A percentile compares a stretch with the other conserved stretches of the same genome.
These are phyloP conservation scores for Liparis tanakae DNA, from an alignment of 2,797 vertebrate genomes.

Conservation along the genomic window DNA sequence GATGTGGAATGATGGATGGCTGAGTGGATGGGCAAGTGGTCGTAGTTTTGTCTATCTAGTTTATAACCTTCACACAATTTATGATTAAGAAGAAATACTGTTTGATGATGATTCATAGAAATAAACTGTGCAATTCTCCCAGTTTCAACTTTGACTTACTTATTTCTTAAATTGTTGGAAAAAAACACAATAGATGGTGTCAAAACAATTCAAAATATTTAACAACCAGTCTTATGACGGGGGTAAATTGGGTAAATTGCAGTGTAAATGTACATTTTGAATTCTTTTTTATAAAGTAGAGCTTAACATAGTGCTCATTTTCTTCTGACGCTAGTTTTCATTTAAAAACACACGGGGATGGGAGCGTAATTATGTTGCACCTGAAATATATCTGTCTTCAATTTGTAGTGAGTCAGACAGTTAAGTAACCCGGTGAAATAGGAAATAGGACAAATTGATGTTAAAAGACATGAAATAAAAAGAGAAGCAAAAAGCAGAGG, in stretches of 20 bases:
- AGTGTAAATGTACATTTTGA: not conserved
- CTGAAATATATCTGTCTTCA: not conserved
- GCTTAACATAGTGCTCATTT: not conserved
- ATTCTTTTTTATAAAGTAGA: conserved; percentile 16
- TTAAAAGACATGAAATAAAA: conserved; percentile 17
- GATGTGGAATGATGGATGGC: not conserved
- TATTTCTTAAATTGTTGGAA: not conserved
- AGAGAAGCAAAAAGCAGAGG: not conserved
- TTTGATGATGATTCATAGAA: not conserved
- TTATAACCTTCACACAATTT: not conserved
- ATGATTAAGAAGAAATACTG: not conserved
- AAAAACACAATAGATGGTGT: not conserved
- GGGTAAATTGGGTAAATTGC: not conserved
- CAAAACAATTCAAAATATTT: not conserved
- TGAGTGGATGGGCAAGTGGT: not conserved
- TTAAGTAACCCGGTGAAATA: not conserved
- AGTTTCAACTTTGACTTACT: not conserved
- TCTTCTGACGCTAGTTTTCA: conserved; percentile 8
- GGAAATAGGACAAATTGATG: not conserved
- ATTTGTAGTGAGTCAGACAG: conserved; percentile 19
- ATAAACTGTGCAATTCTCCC: not conserved
- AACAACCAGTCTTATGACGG: not conserved
- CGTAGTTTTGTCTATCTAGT: not conserved
- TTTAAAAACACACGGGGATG: conserved; percentile 15
- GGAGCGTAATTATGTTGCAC: conserved; percentile 17